phyloP scores from a whole-genome alignment of 1,140 invertebrate genomes.

The Carcinoscorpius rotundicauda region DNA sequence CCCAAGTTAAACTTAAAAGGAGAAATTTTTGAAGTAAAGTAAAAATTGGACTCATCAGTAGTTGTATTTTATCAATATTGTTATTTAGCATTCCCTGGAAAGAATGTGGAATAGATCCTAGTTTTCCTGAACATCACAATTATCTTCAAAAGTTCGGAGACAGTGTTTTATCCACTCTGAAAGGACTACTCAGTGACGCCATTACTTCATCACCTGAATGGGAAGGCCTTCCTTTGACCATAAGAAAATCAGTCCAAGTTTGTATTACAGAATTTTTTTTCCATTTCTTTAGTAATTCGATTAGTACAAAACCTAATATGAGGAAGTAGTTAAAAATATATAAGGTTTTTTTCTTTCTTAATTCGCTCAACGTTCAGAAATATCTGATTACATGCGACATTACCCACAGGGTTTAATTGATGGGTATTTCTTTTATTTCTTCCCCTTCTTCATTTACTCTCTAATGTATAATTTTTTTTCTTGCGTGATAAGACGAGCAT shows the following conservation, averaged over 20 bases:
- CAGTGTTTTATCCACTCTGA: constrained; percentile 6
- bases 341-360: background rate
- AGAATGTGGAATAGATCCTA: constrained; percentile 11
- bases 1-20: no score
- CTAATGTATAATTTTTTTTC: no score
- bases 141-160: constrained; percentile 15
- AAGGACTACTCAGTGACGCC: constrained; percentile 3
- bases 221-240: constrained; percentile 7
- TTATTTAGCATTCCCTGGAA: constrained; percentile 14
- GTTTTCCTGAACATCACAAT: constrained; percentile 7
- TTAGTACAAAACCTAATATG: background rate
- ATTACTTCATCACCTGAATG: constrained; percentile 5
- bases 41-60: background rate
- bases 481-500: no score
- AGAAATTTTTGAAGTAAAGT: no score
- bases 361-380: background rate
- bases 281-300: background rate
- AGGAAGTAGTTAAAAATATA: background rate
- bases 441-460: background rate
- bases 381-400: background rate
- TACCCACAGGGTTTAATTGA: no score
- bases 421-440: background rate
- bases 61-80: background rate
- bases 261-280: background rate
- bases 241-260: constrained; percentile 13